These are phyloP conservation scores for Scaptomyza pallida DNA, from an alignment of 1,140 invertebrate genomes.

Conservation along the genomic window DNA sequence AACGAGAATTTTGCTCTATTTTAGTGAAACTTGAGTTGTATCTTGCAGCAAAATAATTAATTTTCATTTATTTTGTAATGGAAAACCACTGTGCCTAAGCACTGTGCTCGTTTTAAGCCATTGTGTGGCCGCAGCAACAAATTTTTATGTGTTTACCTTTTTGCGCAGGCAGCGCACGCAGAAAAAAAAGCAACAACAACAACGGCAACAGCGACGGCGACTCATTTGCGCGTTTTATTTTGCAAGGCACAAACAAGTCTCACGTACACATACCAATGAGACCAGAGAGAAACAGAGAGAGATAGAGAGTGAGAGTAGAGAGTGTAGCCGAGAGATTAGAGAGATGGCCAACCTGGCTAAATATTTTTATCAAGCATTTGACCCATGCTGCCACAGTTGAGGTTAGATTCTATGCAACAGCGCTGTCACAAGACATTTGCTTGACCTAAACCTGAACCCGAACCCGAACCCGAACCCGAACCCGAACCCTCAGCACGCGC, in stretches of 20 bases:
- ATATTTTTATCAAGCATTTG: constrained; percentile 55
- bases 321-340: neutral
- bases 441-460: constrained; percentile 28
- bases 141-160: constrained; percentile 79
- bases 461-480: too few relatives aligned
- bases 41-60: neutral
- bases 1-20: neutral
- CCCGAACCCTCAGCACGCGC: too few relatives aligned
- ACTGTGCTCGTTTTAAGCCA: constrained; percentile 4
- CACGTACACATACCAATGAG: constrained; percentile 20
- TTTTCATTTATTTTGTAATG: neutral
- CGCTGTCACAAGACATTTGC: constrained; percentile 23
- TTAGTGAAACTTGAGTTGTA: neutral
- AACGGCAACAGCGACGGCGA: neutral
- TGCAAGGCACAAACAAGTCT: constrained; percentile 24
- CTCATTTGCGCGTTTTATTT: constrained; percentile 58
- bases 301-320: neutral
- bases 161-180: constrained; percentile 49
- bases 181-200: too few relatives aligned
- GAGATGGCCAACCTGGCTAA: neutral
- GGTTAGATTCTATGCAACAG: neutral
- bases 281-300: neutral
- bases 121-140: constrained; percentile 62
- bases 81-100: constrained; percentile 28
- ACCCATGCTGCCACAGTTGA: constrained; percentile 47